Evolutionary conservation across 1,140 invertebrate genomes (phyloP).

Genomic region (Panonychus citri): DNA sequence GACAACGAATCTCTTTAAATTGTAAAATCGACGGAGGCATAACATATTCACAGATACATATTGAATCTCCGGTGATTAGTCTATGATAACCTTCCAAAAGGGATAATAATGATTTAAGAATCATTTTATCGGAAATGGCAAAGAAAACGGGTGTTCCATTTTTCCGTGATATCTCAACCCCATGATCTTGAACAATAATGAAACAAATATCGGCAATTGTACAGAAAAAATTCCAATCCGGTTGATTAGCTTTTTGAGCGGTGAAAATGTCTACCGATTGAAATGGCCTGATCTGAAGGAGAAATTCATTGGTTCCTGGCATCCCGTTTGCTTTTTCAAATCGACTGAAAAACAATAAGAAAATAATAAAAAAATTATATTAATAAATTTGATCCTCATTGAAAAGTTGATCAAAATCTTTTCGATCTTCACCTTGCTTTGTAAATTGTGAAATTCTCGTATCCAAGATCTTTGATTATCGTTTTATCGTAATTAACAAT

Average conservation of each 20-base stretch:
- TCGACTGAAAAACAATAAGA: too few species aligned
- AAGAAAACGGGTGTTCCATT: background rate
- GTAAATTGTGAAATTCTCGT: constrained; percentile 15
- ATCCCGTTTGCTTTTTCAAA: constrained; percentile 45
- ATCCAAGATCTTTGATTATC: constrained; percentile 5
- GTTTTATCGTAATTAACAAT: background rate
- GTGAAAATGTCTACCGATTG: background rate
- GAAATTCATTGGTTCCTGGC: constrained; percentile 36
- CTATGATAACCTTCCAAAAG: constrained; percentile 66
- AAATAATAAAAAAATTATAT: too few species aligned
- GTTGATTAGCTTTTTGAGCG: background rate
- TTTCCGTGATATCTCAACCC: background rate
- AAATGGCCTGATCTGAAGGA: constrained; percentile 31
- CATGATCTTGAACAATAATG: background rate
- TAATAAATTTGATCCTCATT: too few species aligned
- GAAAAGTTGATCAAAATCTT: too few species aligned
- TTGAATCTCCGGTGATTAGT: constrained; percentile 62
- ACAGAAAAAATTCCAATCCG: background rate
- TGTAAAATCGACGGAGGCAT: constrained; percentile 45
- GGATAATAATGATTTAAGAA: constrained; percentile 53
- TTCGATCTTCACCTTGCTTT: constrained; percentile 18
- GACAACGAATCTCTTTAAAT: constrained; percentile 48
- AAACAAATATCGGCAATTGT: background rate
- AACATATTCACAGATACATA: constrained; percentile 57
- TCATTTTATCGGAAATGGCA: constrained; percentile 19